These are phyloP conservation scores for Incurvaria masculella DNA, from an alignment of 2,888 invertebrate genomes.

Conservation along the genomic window DNA sequence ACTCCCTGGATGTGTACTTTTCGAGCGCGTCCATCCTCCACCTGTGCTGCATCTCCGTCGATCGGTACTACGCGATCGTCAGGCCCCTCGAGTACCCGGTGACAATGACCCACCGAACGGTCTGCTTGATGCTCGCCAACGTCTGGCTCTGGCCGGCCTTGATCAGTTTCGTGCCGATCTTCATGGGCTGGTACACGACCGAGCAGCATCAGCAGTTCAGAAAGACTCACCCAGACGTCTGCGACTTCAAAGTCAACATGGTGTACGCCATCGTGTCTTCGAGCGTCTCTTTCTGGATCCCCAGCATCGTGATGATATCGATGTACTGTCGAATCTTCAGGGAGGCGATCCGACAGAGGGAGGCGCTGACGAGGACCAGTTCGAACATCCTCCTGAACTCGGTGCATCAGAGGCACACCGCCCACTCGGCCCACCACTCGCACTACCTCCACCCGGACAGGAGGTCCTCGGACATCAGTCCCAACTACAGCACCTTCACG, in stretches of 20 bases:
- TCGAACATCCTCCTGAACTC: slow-evolving; percentile 83
- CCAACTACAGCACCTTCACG: slow-evolving; percentile 50
- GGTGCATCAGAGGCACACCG: slow-evolving; percentile 77
- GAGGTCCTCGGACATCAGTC: slow-evolving; percentile 47
- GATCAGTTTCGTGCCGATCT: slow-evolving; percentile 92
- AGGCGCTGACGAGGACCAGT: slow-evolving; percentile 80
- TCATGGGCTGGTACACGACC: slow-evolving; percentile 94
- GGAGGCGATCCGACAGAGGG: slow-evolving; percentile 79
- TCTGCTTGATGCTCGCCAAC: slow-evolving; percentile 78
- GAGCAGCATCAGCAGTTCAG: slow-evolving; percentile 67
- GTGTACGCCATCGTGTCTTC: slow-evolving; percentile 87
- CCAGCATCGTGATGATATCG: slow-evolving; percentile 87
- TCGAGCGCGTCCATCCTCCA: slow-evolving; percentile 90
- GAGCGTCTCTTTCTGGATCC: slow-evolving; percentile 91
- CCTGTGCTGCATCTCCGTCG: slow-evolving; percentile 92
- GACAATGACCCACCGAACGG: slow-evolving; percentile 83
- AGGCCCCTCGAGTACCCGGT: slow-evolving; percentile 89
- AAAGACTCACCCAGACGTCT: slow-evolving; percentile 66
- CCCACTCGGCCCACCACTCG: slow-evolving; percentile 65
- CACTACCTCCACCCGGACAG: slow-evolving; percentile 47
- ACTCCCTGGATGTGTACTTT: slow-evolving; percentile 91
- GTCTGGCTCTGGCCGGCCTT: slow-evolving; percentile 92
- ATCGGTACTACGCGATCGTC: slow-evolving; percentile 88
- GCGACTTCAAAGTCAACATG: slow-evolving; percentile 82
- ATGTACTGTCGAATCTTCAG: slow-evolving; percentile 86